Evolutionary conservation across 2,797 vertebrate genomes (phyloP).

Genomic region (Lepilemur ruficaudatus): DNA sequence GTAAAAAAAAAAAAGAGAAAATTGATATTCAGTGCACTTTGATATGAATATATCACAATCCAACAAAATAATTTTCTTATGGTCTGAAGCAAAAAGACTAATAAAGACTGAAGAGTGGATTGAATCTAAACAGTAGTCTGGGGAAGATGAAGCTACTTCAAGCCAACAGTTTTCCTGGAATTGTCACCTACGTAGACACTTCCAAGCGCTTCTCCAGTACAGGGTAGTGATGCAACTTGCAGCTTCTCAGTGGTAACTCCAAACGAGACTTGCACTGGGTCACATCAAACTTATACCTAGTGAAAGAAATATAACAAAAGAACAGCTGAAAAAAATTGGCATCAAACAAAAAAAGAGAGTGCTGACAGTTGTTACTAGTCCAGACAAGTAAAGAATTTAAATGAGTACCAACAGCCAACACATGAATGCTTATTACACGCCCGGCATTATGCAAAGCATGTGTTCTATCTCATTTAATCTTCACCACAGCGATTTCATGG

Average conservation of each 20-base stretch:
- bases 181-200: slow-evolving; percentile 91
- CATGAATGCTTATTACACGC: not conserved
- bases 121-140: not conserved
- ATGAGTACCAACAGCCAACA: not conserved
- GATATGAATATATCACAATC: no score
- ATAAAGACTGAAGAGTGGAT: not conserved
- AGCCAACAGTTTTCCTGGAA: not conserved
- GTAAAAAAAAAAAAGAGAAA: no score
- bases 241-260: slow-evolving; percentile 93
- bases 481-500: not conserved
- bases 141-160: not conserved
- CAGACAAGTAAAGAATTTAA: slow-evolving; percentile 3
- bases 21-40: no score
- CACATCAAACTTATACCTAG: slow-evolving; percentile 91
- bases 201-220: slow-evolving; percentile 89
- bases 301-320: slow-evolving; percentile 36
- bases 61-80: not conserved
- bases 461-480: not conserved
- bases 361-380: not conserved
- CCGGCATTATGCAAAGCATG: not conserved
- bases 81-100: no score
- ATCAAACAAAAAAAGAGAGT: not conserved
- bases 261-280: slow-evolving; percentile 92
- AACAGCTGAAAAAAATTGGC: not conserved
- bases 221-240: slow-evolving; percentile 88